phyloP scores from a whole-genome alignment of 2,113 vertebrate species.

The Gymnocephalus cernua region DNA sequence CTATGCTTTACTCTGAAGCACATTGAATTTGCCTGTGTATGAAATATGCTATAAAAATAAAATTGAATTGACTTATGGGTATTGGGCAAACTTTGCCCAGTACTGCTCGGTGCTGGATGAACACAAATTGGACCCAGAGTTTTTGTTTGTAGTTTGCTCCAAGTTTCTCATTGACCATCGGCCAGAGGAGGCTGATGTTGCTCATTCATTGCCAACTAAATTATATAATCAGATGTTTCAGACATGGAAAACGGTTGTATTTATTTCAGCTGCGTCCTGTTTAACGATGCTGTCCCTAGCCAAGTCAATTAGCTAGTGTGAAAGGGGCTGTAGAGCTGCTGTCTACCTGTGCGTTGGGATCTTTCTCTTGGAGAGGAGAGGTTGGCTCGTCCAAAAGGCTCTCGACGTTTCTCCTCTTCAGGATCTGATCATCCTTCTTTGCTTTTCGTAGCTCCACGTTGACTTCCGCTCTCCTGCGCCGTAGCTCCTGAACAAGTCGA shows the following conservation, averaged over 20 bases:
- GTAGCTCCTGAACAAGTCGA: conserved; percentile 85
- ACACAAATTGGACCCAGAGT: too few relatives aligned
- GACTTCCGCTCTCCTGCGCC: conserved; percentile 90
- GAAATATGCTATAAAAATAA: too few relatives aligned
- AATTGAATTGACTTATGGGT: too few relatives aligned
- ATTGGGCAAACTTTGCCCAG: too few relatives aligned
- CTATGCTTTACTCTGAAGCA: too few relatives aligned
- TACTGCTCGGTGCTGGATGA: too few relatives aligned
- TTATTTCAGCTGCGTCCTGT: neutral
- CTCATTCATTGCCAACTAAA: neutral
- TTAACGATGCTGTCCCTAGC: neutral
- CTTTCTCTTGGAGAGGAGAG: conserved; percentile 88
- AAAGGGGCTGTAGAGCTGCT: neutral
- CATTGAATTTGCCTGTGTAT: too few relatives aligned
- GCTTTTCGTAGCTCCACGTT: conserved; percentile 93
- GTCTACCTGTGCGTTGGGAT: conserved; percentile 85
- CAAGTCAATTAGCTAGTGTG: neutral
- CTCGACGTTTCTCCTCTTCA: conserved; percentile 92
- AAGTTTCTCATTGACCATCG: neutral
- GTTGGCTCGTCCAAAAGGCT: conserved; percentile 87
- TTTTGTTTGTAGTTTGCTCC: too few relatives aligned
- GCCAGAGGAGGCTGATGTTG: neutral
- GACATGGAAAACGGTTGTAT: neutral
- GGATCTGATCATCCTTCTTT: conserved; percentile 94
- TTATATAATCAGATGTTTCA: neutral